phyloP scores from a whole-genome alignment of 2,113 vertebrate species.

The Excalfactoria chinensis region DNA sequence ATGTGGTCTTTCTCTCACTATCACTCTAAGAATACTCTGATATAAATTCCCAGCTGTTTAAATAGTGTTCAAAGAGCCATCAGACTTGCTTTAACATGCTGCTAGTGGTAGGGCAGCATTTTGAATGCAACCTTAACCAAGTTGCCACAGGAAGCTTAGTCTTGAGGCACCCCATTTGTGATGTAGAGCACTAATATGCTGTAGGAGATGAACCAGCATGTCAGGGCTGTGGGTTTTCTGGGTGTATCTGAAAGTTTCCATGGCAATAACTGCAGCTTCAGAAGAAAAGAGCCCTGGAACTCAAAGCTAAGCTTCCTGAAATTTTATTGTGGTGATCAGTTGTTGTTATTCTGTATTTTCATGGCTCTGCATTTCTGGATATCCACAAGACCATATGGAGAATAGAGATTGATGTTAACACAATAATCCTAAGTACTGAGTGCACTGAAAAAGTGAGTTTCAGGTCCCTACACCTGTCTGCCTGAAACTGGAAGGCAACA shows the following conservation, averaged over 20 bases:
- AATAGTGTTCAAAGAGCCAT: neutral
- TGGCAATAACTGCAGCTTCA: neutral
- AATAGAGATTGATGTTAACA: neutral
- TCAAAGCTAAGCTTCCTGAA: neutral
- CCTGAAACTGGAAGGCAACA: neutral
- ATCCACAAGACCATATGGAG: rapidly evolving
- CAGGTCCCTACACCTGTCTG: neutral
- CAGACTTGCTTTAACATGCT: neutral
- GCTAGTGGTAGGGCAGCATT: neutral
- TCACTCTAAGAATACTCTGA: neutral
- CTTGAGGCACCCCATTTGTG: neutral
- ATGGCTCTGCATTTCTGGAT: neutral
- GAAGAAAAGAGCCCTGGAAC: neutral
- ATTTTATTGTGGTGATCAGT: neutral
- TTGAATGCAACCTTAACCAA: neutral
- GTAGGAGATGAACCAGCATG: neutral
- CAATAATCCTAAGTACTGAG: neutral
- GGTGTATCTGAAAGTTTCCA: constrained; percentile 36
- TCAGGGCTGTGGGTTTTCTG: constrained; percentile 3
- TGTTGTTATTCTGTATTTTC: neutral
- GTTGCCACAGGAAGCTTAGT: constrained; percentile 26
- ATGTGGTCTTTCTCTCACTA: neutral
- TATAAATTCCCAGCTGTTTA: neutral
- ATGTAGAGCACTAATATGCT: neutral
- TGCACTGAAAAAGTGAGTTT: neutral